These are phyloP conservation scores for Tetraodon nigroviridis DNA, from an alignment of 2,113 vertebrate species.

Conservation along the genomic window DNA sequence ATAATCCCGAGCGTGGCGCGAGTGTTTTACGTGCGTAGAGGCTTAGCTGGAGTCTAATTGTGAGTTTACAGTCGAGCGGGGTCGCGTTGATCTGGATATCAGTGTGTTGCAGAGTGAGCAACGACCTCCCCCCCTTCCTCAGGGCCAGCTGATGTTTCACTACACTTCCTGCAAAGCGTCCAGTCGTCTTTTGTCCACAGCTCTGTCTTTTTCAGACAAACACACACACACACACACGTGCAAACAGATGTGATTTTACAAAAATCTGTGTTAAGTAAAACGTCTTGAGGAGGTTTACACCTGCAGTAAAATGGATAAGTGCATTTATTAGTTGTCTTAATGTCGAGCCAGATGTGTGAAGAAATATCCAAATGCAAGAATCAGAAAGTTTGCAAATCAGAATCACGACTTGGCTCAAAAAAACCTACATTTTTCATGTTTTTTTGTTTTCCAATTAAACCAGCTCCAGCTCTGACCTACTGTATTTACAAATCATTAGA, in stretches of 20 bases:
- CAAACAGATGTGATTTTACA: slow-evolving; percentile 10
- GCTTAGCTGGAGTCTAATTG: slow-evolving; percentile 4
- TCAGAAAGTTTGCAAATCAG: not conserved
- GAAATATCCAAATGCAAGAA: not conserved
- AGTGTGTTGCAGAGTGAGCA: slow-evolving; percentile 29
- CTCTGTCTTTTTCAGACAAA: slow-evolving; percentile 7
- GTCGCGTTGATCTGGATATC: slow-evolving; percentile 13
- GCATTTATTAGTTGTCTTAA: not conserved
- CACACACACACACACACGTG: slow-evolving; percentile 3
- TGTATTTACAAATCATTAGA: slow-evolving; percentile 47
- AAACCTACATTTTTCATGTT: slow-evolving; percentile 8
- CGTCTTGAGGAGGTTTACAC: not conserved
- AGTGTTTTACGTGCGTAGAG: slow-evolving; percentile 17
- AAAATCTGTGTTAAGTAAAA: not conserved
- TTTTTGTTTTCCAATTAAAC: slow-evolving; percentile 14
- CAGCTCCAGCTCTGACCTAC: slow-evolving; percentile 6
- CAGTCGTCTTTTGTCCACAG: slow-evolving; percentile 14
- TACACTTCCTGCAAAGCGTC: slow-evolving; percentile 57
- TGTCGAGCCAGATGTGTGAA: not conserved
- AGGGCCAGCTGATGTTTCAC: slow-evolving; percentile 53
- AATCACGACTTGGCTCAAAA: not conserved
- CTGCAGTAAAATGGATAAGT: not conserved
- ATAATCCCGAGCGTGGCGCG: slow-evolving; percentile 15
- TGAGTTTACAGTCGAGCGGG: not conserved
- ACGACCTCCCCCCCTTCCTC: slow-evolving; percentile 47